Conservation (phyloP, 1,140 invertebrate genomes). For the Phymorhynchus buccinoides region DNA sequence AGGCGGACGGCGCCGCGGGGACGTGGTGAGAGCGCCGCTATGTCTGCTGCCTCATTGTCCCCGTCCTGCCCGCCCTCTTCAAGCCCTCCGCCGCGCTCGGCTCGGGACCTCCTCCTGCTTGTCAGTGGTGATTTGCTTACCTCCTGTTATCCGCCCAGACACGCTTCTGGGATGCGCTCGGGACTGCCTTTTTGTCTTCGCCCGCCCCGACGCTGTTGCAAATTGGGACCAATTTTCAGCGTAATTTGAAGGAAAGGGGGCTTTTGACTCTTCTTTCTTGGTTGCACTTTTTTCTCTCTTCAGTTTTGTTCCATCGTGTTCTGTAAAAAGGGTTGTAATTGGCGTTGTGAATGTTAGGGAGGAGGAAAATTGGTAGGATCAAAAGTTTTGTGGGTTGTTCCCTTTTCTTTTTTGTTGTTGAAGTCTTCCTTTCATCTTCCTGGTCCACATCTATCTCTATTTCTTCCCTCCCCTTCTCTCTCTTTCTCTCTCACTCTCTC, state of each 20-base stretch:
- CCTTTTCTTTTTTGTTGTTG: too few relatives aligned
- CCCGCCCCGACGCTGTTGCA: slow-evolving; percentile 17
- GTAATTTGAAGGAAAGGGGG: slow-evolving; percentile 34
- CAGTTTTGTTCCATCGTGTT: slow-evolving; percentile 54
- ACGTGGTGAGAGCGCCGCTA: neutral
- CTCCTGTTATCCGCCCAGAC: neutral
- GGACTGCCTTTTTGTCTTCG: slow-evolving; percentile 30
- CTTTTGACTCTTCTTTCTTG: neutral
- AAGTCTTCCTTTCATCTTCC: too few relatives aligned
- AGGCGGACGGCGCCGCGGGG: slow-evolving; percentile 4
- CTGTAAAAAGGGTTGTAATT: slow-evolving; percentile 9
- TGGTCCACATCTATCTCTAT: too few relatives aligned
- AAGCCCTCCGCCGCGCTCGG: slow-evolving; percentile 24
- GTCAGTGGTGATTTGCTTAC: slow-evolving; percentile 21
- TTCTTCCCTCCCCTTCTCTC: too few relatives aligned
- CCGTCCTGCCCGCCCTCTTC: neutral
- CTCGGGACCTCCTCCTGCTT: slow-evolving; percentile 12
- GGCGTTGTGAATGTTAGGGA: neutral
- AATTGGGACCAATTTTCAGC: slow-evolving; percentile 33
- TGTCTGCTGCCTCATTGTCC: slow-evolving; percentile 25
- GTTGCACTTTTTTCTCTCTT: slow-evolving; percentile 48
- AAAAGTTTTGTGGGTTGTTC: neutral
- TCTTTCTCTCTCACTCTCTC: too few relatives aligned
- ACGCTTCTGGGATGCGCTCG: neutral
- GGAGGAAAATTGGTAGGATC: neutral